phyloP scores from a whole-genome alignment of 2,113 vertebrate species.

The Haemorhous mexicanus region DNA sequence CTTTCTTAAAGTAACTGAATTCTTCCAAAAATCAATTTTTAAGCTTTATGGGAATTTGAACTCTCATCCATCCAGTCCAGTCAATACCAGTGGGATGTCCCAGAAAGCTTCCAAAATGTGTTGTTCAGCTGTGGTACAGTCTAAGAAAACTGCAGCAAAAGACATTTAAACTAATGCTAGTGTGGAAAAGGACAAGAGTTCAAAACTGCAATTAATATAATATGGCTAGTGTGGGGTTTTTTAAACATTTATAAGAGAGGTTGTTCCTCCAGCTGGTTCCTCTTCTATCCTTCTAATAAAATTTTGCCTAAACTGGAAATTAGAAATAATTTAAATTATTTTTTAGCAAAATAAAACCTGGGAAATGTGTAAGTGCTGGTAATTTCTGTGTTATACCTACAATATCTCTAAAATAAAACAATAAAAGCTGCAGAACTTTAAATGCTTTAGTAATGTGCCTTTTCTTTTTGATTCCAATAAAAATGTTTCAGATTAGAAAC shows the following conservation, averaged over 20 bases:
- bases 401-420: not conserved
- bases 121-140: not conserved
- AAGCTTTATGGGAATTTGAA: not conserved
- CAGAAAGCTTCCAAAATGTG: not conserved
- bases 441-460: not conserved
- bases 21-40: not conserved
- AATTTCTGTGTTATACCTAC: not conserved
- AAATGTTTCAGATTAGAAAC: not conserved
- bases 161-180: not conserved
- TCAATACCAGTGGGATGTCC: not conserved
- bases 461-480: not conserved
- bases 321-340: not conserved
- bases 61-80: not conserved
- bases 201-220: not conserved
- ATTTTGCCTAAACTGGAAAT: not conserved
- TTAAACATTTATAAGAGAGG: not conserved
- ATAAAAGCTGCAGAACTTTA: not conserved
- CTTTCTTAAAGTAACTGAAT: not conserved
- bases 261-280: not conserved
- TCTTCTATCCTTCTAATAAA: not conserved
- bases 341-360: not conserved
- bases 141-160: not conserved
- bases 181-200: not conserved
- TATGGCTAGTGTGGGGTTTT: not conserved
- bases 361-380: not conserved